Evolutionary conservation across 2,797 vertebrate species (phyloP).

Genomic region (Acomys russatus): DNA sequence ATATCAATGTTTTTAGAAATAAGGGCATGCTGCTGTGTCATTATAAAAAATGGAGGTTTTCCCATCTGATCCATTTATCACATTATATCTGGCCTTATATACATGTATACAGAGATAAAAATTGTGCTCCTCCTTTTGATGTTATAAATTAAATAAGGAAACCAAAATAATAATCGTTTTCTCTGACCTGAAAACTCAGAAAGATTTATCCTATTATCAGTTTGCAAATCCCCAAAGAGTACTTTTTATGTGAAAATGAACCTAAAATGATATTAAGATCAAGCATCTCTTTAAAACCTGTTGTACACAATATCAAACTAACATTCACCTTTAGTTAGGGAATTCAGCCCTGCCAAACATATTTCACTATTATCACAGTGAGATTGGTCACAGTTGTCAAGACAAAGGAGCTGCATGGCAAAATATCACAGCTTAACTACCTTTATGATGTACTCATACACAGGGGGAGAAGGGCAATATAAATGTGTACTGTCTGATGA

Average conservation of each 20-base stretch:
- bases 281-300: constrained; percentile 70
- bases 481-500: constrained; percentile 41
- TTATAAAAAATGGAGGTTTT: constrained; percentile 76
- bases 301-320: constrained; percentile 73
- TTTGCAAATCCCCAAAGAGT: constrained; percentile 81
- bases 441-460: neutral
- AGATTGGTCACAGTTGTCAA: constrained; percentile 31
- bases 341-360: neutral
- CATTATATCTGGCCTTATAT: constrained; percentile 29
- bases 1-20: constrained; percentile 70
- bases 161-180: constrained; percentile 81
- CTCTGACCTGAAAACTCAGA: constrained; percentile 80
- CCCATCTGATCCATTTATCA: constrained; percentile 73
- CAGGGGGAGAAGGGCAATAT: constrained; percentile 16
- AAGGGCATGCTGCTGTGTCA: constrained; percentile 80
- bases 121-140: constrained; percentile 82
- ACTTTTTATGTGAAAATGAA: constrained; percentile 80
- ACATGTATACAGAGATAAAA: constrained; percentile 76
- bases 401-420: constrained; percentile 18
- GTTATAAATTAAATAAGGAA: constrained; percentile 83
- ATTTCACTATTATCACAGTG: constrained; percentile 65
- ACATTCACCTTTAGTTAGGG: constrained; percentile 71
- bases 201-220: constrained; percentile 84
- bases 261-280: constrained; percentile 67
- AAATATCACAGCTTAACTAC: constrained; percentile 37